phyloP scores from a whole-genome alignment of 2,113 vertebrate genomes.

The Nibea coibor region DNA sequence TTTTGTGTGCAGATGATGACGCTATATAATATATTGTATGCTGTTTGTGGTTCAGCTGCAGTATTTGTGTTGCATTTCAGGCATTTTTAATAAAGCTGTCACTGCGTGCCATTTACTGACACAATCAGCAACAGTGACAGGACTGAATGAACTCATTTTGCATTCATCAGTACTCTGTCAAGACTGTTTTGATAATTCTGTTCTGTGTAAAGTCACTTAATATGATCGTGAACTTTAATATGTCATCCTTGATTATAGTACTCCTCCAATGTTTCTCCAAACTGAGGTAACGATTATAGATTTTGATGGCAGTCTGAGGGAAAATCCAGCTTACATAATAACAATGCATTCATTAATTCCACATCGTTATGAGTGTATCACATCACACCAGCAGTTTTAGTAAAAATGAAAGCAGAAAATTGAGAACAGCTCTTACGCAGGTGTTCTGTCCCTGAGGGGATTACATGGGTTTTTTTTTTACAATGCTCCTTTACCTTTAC shows the following conservation, averaged over 20 bases:
- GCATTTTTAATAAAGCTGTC: not conserved
- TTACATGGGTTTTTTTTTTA: no score
- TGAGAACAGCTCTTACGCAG: no score
- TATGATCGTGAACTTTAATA: not conserved
- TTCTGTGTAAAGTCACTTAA: not conserved
- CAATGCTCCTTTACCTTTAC: no score
- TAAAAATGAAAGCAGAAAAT: no score
- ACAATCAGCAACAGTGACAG: not conserved
- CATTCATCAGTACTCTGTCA: not conserved
- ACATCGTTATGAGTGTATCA: no score
- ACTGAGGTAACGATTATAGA: no score
- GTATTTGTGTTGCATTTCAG: not conserved
- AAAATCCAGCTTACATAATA: no score
- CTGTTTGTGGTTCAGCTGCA: not conserved
- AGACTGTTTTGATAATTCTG: not conserved
- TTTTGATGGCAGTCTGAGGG: no score
- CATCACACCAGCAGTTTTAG: no score
- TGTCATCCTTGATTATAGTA: not conserved
- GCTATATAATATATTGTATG: no score
- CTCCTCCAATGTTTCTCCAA: not conserved
- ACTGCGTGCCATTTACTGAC: not conserved
- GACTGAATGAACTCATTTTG: not conserved
- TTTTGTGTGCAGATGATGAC: not conserved
- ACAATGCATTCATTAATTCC: no score
- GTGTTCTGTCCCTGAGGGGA: no score